phyloP scores from a whole-genome alignment of 2,888 invertebrate genomes.

The Cepaea hortensis region DNA sequence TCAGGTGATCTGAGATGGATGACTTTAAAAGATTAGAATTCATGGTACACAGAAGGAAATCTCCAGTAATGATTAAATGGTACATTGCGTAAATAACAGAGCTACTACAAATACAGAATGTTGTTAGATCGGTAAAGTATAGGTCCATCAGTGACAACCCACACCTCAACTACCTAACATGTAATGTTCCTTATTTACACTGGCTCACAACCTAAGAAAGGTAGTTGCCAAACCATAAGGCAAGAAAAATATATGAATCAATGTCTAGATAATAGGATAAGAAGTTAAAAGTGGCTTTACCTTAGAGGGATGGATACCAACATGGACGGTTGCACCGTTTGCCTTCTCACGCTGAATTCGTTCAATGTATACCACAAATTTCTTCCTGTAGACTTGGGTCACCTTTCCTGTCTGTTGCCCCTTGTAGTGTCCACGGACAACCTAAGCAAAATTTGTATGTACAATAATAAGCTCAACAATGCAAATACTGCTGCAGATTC shows the following conservation, averaged over 20 bases:
- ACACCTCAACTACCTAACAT: slow-evolving; percentile 36
- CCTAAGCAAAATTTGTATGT: slow-evolving; percentile 79
- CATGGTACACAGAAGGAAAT: too few relatives aligned
- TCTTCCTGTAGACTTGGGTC: slow-evolving; percentile 98
- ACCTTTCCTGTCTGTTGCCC: slow-evolving; percentile 99
- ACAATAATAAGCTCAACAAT: neutral
- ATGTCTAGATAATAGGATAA: slow-evolving; percentile 19
- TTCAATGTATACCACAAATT: slow-evolving; percentile 98
- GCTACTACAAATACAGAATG: slow-evolving; percentile 6
- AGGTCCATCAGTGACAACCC: neutral
- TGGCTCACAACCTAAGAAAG: slow-evolving; percentile 8
- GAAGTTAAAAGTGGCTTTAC: slow-evolving; percentile 77
- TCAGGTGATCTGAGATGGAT: too few relatives aligned
- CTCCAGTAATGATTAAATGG: too few relatives aligned
- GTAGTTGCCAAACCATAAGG: slow-evolving; percentile 33
- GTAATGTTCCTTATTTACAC: slow-evolving; percentile 42
- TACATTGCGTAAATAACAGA: neutral
- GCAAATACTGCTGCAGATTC: neutral
- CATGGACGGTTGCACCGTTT: slow-evolving; percentile 97
- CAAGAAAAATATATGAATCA: neutral
- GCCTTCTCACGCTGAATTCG: slow-evolving; percentile 99
- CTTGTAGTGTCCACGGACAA: slow-evolving; percentile 98
- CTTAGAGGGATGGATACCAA: slow-evolving; percentile 99
- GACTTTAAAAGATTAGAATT: too few relatives aligned
- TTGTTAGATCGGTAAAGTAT: slow-evolving; percentile 40